These are phyloP conservation scores for Chiridota heheva DNA, from an alignment of 35 echinoderm and acorn worm genomes.

Conservation along the genomic window DNA sequence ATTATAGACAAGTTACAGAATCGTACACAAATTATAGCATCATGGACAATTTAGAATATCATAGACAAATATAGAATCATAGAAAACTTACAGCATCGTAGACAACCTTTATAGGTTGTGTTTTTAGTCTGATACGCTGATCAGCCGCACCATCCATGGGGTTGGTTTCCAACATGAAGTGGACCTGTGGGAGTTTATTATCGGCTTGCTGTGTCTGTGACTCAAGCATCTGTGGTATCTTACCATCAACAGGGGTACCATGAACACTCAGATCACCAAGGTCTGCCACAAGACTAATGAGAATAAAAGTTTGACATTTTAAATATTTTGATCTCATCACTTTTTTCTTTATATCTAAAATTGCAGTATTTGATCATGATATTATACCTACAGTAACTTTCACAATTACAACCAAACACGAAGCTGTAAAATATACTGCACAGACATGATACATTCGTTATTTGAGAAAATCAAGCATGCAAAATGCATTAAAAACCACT, in stretches of 20 bases:
- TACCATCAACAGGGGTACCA: slow-evolving; percentile 60
- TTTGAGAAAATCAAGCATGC: too few species aligned
- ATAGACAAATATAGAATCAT: too few species aligned
- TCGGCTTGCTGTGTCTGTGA: slow-evolving; percentile 72
- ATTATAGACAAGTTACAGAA: too few species aligned
- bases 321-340: too few species aligned
- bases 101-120: slow-evolving; percentile 86
- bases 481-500: too few species aligned
- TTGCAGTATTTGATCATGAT: neutral
- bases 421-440: too few species aligned
- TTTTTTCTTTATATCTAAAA: neutral
- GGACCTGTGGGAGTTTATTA: slow-evolving; percentile 52
- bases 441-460: too few species aligned
- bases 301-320: neutral
- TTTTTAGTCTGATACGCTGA: slow-evolving; percentile 72
- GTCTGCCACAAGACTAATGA: slow-evolving; percentile 58
- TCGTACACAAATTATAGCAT: too few species aligned
- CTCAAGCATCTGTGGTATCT: slow-evolving; percentile 87
- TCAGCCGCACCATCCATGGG: slow-evolving; percentile 88
- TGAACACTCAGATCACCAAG: slow-evolving; percentile 87
- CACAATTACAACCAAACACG: too few species aligned
- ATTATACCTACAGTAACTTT: too few species aligned
- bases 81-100: slow-evolving; percentile 88
- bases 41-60: too few species aligned
- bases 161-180: slow-evolving; percentile 78